Base-by-base conservation (phyloP, 1,140 invertebrate genomes). In the Tetramorium simillimum region DNA sequence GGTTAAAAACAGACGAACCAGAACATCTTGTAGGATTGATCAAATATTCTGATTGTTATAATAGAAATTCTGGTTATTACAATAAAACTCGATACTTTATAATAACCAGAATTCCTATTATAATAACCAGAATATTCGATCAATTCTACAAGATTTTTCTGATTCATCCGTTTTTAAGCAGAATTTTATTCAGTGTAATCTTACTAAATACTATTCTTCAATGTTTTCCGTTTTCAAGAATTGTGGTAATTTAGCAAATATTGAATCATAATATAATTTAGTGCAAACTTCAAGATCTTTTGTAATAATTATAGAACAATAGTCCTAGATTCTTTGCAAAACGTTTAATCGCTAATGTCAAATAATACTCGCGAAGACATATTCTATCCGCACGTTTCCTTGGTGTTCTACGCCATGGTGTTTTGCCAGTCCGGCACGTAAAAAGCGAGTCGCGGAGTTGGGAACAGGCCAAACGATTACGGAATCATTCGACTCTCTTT, bases 391-490 rank as follows among this genome's bases (percentile, higher is more conserved):
- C 21, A 12, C 16, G 21, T 80, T 28, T 33, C 51, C 18, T 49
- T 18, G 16, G 80, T 70, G 78, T 89, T 72, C 58, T 82, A 90
- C 90, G 82, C 67, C 89, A 62, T 46, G 89, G 86, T 92, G 91
- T 93, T 93, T 93, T 93, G 92, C 92, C 92, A 90, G 77, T 92
- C 87, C 92, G 86, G 67, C 86, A 77, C 69, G 89, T 93, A 93
- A 93, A 93, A 93, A 93, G 86, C 77, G 70, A 92, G 91, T 91
- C 91, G 89, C 86, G 85, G 90, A 92, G 89, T 93, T 93, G 93
- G 92, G 91, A 88, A 73, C 70, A 58, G 75, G 91, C 93, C 93
- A 93, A 93, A 89, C 92, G 93, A 93, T 93, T 93, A 92, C 93
- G 92, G 91, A 93, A 93, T 88, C 87, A 87, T 86, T 75, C 81